Percentiles rank a stretch among this genome's conserved stretches.
phyloP scores from a whole-genome alignment of 2,888 invertebrate genomes.

The Campoplex nolae region DNA sequence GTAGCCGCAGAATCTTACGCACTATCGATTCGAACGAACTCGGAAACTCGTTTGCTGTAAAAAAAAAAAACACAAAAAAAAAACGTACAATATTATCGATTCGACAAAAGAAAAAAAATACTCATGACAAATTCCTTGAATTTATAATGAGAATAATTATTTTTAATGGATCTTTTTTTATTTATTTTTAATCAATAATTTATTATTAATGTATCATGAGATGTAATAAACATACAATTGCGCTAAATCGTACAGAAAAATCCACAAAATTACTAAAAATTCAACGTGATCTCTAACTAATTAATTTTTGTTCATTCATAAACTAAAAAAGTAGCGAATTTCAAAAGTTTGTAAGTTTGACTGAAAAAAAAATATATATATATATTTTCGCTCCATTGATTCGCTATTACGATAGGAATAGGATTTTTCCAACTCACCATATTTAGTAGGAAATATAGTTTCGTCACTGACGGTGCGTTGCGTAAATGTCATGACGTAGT shows the following conservation, averaged over 20 bases:
- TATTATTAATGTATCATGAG: not conserved
- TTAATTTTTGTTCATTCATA: too few species aligned
- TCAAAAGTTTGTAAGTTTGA: not conserved
- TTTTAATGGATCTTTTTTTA: not conserved
- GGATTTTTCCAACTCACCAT: constrained; percentile 88
- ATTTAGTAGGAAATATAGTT: constrained; percentile 98
- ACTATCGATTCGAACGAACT: constrained; percentile 97
- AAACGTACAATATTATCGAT: constrained; percentile 11
- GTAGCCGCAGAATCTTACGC: constrained; percentile 97
- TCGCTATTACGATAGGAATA: not conserved
- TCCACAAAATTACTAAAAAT: not conserved
- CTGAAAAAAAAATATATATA: not conserved
- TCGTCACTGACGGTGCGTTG: constrained; percentile 99
- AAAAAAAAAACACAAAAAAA: constrained; percentile 17
- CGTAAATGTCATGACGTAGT: constrained; percentile 99
- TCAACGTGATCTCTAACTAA: too few species aligned
- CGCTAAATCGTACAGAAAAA: not conserved
- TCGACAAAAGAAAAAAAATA: not conserved
- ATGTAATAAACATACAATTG: not conserved
- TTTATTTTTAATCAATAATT: not conserved
- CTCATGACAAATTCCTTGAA: not conserved
- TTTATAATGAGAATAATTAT: not conserved
- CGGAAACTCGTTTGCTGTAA: constrained; percentile 96
- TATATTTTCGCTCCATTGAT: too few species aligned
- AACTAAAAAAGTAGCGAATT: not conserved